Base-by-base conservation (phyloP, 2,113 vertebrate species). In the Regulus satrapa region DNA sequence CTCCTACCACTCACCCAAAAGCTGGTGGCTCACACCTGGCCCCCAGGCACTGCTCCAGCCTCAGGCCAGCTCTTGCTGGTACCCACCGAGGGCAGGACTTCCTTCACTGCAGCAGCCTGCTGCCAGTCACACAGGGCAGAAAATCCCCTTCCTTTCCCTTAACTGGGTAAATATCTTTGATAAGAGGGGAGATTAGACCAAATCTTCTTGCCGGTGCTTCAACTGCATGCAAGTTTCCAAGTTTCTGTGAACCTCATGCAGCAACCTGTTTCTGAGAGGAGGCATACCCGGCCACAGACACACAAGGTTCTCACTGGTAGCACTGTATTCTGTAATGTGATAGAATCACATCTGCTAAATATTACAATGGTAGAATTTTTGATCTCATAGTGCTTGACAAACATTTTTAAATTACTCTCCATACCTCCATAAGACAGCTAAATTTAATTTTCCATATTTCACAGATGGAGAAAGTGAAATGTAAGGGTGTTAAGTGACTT, bases 381-480 rank as follows among this genome's bases (percentile, higher is more conserved):
- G 19, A 59, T 59, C 55, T 83, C 63, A 43, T 48, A 96, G 55
- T 88, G 38, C 67, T 93, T 63, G 56, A 78, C 51, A 93, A 83
- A 85, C 63, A 62, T 55, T 85, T 87, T 61, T 80, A 4, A 83
- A 89, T 89, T 75, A 59, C 46, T 73, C 55, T 96, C 48, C 8
- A 7, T 64, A 51, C 54, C 38, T 88, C 34, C 12, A 7, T 58
- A 76, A 85, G 38, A 73, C 10, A 79, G 14, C 14, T 46, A 95
- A 79, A 71, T 90, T 93, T 88, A 63, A 77, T 94, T 89, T 92
- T 84, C 40, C 19, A 16, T 62, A 59, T 93, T 85, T 89, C 55
- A 63, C 72, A 48, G 55, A 86, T 52, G 46, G 72, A 92, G 48
- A 90, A 94, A 95, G 15, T 71, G 48, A 85, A 91, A 79, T 0